These are phyloP conservation scores for Ctenoplectra terminalis DNA, from an alignment of 1,140 invertebrate genomes.

Conservation along the genomic window DNA sequence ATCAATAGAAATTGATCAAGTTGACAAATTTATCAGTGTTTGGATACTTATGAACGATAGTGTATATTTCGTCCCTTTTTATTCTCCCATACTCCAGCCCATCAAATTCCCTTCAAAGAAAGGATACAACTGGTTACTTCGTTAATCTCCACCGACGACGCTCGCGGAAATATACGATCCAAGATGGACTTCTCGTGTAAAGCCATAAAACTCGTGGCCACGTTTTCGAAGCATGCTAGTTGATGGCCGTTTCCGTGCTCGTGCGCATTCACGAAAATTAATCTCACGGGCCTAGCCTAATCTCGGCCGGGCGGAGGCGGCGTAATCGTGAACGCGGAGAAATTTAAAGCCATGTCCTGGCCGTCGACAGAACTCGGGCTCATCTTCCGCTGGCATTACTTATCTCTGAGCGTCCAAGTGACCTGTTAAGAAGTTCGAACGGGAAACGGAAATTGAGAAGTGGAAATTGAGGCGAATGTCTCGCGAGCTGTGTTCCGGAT, in stretches of 20 bases:
- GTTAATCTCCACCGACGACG: neutral
- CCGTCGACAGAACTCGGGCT: neutral
- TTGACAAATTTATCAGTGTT: no score
- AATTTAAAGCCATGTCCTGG: neutral
- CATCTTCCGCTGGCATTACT: constrained; percentile 13
- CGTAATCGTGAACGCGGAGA: neutral
- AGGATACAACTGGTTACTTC: neutral
- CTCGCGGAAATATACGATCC: constrained; percentile 21
- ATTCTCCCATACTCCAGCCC: no score
- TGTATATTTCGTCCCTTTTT: no score
- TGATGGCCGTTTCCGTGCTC: neutral
- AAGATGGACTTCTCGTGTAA: neutral
- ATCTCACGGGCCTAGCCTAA: constrained; percentile 46
- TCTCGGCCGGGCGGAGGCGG: neutral
- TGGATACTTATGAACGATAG: no score
- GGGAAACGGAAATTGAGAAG: constrained; percentile 29
- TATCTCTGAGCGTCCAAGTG: constrained; percentile 15
- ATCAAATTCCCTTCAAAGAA: neutral
- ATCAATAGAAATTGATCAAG: no score
- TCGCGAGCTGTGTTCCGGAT: neutral
- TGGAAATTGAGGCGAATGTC: constrained; percentile 18
- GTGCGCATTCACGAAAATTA: constrained; percentile 44
- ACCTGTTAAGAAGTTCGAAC: constrained; percentile 49
- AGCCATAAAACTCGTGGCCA: constrained; percentile 46
- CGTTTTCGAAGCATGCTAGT: constrained; percentile 35